phyloP scores from a whole-genome alignment of 2,113 vertebrate species.

The Platanista minor region DNA sequence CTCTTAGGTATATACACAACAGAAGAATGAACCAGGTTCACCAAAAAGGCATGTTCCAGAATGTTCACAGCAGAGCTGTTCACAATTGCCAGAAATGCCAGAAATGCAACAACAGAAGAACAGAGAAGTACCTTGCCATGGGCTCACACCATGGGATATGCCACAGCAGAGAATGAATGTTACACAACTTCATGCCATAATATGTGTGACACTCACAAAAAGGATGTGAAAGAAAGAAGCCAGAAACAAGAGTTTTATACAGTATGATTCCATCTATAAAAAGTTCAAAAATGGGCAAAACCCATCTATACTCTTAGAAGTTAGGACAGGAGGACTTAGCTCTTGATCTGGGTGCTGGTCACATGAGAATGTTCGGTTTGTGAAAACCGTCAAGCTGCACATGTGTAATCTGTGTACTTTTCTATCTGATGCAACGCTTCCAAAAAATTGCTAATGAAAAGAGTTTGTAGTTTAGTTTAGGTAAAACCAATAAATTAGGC shows the following conservation, averaged over 20 bases:
- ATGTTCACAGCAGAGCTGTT: background rate
- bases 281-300: background rate
- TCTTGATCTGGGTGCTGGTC: background rate
- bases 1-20: background rate
- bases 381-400: background rate
- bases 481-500: background rate
- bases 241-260: background rate
- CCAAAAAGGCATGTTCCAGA: background rate
- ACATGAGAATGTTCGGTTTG: accelerated
- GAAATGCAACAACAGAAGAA: background rate
- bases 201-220: background rate
- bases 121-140: accelerated
- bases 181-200: background rate
- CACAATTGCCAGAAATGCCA: background rate
- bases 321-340: background rate
- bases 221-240: background rate
- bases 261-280: background rate
- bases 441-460: background rate
- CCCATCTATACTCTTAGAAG: background rate
- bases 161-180: background rate
- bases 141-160: background rate
- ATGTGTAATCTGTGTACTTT: background rate
- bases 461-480: background rate
- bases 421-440: background rate
- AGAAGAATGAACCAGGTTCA: background rate